Evolutionary conservation across 2,888 invertebrate species (phyloP).

Genomic region (Pyrochroa serraticornis): DNA sequence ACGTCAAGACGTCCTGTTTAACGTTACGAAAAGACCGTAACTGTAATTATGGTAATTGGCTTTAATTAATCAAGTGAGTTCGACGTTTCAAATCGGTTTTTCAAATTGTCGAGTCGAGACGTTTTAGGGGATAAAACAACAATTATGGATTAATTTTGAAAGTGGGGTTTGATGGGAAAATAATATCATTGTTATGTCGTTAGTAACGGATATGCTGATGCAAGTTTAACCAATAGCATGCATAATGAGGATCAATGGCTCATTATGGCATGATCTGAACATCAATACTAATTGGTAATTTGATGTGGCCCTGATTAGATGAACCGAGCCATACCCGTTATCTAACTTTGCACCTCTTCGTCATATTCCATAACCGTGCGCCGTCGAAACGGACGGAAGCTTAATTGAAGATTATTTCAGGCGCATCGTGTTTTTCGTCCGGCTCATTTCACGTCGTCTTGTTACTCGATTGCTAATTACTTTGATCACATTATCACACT

Average conservation of each 20-base stretch:
- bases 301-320: slow-evolving; percentile 53
- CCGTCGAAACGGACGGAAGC: slow-evolving; percentile 8
- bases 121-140: no score
- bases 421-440: neutral
- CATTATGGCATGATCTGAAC: slow-evolving; percentile 54
- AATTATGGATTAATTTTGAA: no score
- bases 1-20: no score
- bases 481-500: neutral
- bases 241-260: slow-evolving; percentile 55
- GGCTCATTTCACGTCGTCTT: neutral
- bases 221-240: slow-evolving; percentile 37
- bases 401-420: slow-evolving; percentile 5
- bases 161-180: neutral
- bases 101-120: no score
- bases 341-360: slow-evolving; percentile 30
- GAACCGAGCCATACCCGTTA: slow-evolving; percentile 26
- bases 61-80: no score
- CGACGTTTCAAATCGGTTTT: no score
- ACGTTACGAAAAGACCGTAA: no score
- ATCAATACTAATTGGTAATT: slow-evolving; percentile 58
- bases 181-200: slow-evolving; percentile 24
- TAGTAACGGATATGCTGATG: slow-evolving; percentile 28
- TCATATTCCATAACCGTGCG: slow-evolving; percentile 12
- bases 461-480: neutral
- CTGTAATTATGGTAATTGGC: no score